Evolutionary conservation across 2,113 vertebrate genomes (phyloP).

Genomic region (Andinoacara biseriatus): DNA sequence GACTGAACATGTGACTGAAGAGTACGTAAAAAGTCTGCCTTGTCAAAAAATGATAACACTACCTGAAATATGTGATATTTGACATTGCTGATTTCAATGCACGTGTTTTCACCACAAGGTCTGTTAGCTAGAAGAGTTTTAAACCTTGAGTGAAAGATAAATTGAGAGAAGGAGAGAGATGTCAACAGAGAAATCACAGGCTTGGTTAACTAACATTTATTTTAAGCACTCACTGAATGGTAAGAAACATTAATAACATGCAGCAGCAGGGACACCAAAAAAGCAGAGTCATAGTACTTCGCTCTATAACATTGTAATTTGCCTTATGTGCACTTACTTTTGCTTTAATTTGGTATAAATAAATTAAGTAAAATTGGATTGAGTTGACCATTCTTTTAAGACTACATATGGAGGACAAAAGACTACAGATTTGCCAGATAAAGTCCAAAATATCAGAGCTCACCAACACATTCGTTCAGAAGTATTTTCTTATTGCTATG

Average conservation of each 20-base stretch:
- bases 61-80: slow-evolving; percentile 99
- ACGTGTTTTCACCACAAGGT: slow-evolving; percentile 90
- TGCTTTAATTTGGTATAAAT: background rate
- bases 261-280: background rate
- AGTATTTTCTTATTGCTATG: background rate
- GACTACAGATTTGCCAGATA: background rate
- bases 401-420: background rate
- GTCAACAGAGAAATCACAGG: background rate
- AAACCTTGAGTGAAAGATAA: slow-evolving; percentile 81
- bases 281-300: accelerated
- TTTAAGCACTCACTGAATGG: background rate
- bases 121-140: slow-evolving; percentile 94
- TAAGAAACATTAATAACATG: background rate
- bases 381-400: background rate
- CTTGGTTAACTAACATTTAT: background rate
- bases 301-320: background rate
- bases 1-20: background rate
- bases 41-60: slow-evolving; percentile 10
- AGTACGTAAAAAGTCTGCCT: background rate
- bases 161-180: background rate
- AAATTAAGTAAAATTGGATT: background rate
- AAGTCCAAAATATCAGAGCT: background rate
- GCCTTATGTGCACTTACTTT: background rate
- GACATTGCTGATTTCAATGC: slow-evolving; percentile 97
- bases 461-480: background rate